Evolutionary conservation across 2,888 invertebrate species (phyloP).

Genomic region (Isotomurus palustris): DNA sequence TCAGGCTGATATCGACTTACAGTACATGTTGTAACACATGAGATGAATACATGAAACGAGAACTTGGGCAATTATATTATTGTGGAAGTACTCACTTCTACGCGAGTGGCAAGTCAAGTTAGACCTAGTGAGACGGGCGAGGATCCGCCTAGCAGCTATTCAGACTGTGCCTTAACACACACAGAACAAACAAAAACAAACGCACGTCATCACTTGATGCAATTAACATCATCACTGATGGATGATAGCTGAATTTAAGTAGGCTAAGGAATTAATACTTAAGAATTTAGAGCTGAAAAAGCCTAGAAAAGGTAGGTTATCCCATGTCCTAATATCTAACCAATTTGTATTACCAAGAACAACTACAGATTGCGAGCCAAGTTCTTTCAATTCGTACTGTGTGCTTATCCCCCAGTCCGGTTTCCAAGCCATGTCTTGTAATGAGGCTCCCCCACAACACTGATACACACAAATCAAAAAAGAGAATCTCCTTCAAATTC

Average conservation of each 20-base stretch:
- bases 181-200: conserved; percentile 47
- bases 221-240: conserved; percentile 33
- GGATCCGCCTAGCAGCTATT: conserved; percentile 46
- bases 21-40: background rate
- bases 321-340: conserved; percentile 36
- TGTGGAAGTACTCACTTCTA: conserved; percentile 47
- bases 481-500: conserved; percentile 45
- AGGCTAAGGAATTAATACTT: conserved; percentile 15
- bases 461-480: conserved; percentile 47
- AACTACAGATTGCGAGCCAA: conserved; percentile 45
- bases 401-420: conserved; percentile 38
- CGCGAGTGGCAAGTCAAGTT: conserved; percentile 46
- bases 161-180: conserved; percentile 47
- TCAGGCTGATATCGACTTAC: conserved; percentile 2
- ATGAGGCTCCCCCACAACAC: conserved; percentile 46
- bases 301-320: conserved; percentile 24
- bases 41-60: conserved; percentile 15
- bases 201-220: conserved; percentile 44
- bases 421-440: conserved; percentile 42
- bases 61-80: conserved; percentile 39
- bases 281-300: conserved; percentile 4
- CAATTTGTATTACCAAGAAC: conserved; percentile 43
- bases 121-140: conserved; percentile 45
- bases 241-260: conserved; percentile 24
- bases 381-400: conserved; percentile 35